These are phyloP conservation scores for Trididemnum nubilum DNA, from an alignment of 23 tunicate species.

Conservation along the genomic window DNA sequence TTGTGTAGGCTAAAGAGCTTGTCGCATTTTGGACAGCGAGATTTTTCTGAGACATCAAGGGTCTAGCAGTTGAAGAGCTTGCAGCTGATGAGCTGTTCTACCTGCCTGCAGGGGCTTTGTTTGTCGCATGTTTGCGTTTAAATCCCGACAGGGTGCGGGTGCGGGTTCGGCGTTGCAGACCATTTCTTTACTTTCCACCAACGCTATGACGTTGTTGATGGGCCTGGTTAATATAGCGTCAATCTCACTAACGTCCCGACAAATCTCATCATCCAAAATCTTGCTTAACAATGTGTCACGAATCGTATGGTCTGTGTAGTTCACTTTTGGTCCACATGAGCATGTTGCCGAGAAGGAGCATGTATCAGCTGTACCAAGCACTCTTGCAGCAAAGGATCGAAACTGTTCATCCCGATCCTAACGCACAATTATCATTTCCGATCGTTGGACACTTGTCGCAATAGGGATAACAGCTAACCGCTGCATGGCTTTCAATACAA, in stretches of 20 bases:
- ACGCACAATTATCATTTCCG: background rate
- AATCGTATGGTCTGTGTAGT: background rate
- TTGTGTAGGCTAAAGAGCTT: background rate
- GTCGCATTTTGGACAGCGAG: background rate
- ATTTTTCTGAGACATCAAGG: background rate
- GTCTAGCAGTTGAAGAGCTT: background rate
- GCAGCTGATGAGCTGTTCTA: background rate
- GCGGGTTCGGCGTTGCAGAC: background rate
- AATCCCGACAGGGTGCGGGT: background rate
- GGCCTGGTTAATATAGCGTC: background rate
- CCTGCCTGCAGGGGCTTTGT: background rate
- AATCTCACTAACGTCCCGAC: background rate
- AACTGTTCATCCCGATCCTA: background rate
- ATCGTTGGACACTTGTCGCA: background rate
- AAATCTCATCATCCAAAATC: background rate
- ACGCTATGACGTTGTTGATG: background rate
- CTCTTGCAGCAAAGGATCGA: background rate
- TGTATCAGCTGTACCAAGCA: background rate
- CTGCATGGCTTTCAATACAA: background rate
- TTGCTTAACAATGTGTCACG: background rate
- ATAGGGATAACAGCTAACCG: background rate
- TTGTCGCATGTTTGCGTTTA: background rate
- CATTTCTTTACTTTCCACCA: background rate
- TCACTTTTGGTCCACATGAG: background rate
- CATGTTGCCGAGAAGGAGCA: background rate